These are phyloP conservation scores for Zonitis immaculata DNA, from an alignment of 2,888 invertebrate genomes.

Conservation along the genomic window DNA sequence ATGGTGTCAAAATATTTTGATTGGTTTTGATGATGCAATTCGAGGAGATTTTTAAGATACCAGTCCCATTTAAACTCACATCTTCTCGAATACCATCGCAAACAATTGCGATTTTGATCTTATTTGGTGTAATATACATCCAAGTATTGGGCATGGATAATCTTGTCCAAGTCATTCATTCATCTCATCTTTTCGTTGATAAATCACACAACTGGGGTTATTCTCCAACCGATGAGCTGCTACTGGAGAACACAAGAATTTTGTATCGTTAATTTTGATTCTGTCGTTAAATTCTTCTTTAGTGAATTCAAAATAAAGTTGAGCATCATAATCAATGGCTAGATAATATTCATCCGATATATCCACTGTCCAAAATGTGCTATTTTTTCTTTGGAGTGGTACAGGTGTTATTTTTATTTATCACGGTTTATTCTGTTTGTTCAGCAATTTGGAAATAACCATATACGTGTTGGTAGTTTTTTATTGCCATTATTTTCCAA, in stretches of 20 bases:
- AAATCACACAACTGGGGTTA: slow-evolving; percentile 3
- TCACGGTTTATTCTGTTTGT: neutral
- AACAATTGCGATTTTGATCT: too few relatives aligned
- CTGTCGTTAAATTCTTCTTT: neutral
- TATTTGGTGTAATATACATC: too few relatives aligned
- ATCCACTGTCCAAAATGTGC: too few relatives aligned
- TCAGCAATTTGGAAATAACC: slow-evolving; percentile 1
- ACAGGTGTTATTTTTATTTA: slow-evolving; percentile 1
- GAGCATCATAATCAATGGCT: slow-evolving; percentile 6
- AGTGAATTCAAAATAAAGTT: neutral
- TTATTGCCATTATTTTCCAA: neutral
- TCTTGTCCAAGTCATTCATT: too few relatives aligned
- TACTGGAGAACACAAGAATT: slow-evolving; percentile 4
- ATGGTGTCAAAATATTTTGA: too few relatives aligned
- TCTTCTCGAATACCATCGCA: too few relatives aligned
- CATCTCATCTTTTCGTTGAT: neutral
- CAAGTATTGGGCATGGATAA: too few relatives aligned
- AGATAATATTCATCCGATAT: neutral
- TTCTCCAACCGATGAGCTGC: neutral
- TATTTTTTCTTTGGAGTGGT: neutral
- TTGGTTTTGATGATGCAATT: too few relatives aligned
- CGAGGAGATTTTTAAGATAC: too few relatives aligned
- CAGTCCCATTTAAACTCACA: too few relatives aligned
- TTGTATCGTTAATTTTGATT: neutral
- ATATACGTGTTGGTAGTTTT: neutral